Evolutionary conservation across 2,888 invertebrate species (phyloP).

Genomic region (Aphrophora alni): DNA sequence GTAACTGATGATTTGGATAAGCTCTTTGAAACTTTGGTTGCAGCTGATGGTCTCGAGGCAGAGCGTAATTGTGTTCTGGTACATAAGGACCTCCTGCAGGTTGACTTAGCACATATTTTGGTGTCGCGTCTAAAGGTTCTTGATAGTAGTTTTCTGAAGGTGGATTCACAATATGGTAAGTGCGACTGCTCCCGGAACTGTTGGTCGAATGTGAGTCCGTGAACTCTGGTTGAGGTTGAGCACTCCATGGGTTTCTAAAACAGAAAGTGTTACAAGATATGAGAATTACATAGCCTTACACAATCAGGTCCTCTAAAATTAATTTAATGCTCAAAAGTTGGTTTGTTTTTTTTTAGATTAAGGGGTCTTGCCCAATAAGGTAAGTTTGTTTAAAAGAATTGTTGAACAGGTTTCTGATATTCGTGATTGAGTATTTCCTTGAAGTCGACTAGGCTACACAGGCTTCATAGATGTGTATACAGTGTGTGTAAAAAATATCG

Average conservation of each 20-base stretch:
- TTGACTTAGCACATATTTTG: not conserved
- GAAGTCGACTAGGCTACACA: no score
- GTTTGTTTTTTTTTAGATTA: no score
- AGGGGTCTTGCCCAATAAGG: no score
- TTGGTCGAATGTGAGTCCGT: not conserved
- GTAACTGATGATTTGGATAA: not conserved
- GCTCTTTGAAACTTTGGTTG: not conserved
- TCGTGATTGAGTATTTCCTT: no score
- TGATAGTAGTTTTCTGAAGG: not conserved
- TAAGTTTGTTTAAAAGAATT: no score
- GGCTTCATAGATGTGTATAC: no score
- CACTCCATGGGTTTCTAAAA: not conserved
- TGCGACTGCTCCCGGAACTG: not conserved
- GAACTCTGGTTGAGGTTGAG: not conserved
- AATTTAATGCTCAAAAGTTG: no score
- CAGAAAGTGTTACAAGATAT: not conserved
- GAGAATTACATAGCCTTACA: no score
- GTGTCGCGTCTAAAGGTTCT: not conserved
- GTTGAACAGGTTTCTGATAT: no score
- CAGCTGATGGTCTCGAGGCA: not conserved
- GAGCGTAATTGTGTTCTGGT: not conserved
- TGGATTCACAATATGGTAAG: not conserved
- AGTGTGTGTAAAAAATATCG: no score
- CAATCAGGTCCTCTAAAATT: no score
- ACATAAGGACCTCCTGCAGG: not conserved